phyloP scores from a whole-genome alignment of 2,888 invertebrate species.

The Luffia ferchaultella region DNA sequence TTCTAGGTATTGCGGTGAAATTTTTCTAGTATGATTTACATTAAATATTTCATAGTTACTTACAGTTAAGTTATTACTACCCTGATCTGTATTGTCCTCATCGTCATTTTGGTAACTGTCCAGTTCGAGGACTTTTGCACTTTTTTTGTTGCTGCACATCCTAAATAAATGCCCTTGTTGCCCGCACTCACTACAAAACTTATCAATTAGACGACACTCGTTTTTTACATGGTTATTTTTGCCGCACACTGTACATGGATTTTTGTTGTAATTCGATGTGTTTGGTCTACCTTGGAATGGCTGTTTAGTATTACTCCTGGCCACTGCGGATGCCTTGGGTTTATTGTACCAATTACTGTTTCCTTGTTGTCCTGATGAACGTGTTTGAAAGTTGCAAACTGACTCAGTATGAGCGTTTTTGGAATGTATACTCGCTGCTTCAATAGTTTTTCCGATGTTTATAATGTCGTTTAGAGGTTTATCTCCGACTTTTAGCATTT shows the following conservation, averaged over 20 bases:
- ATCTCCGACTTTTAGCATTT: conserved; percentile 6
- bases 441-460: neutral
- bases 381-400: neutral
- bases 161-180: conserved; percentile 4
- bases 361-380: neutral
- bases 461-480: neutral
- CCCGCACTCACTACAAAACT: conserved; percentile 12
- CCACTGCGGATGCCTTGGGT: neutral
- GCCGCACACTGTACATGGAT: too few species aligned
- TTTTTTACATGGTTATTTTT: too few species aligned
- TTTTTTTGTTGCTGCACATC: conserved; percentile 6
- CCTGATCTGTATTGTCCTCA: conserved; percentile 5
- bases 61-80: neutral
- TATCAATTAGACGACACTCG: conserved; percentile 7
- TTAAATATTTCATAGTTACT: conserved; percentile 3
- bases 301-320: too few species aligned
- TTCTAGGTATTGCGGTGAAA: conserved; percentile 4
- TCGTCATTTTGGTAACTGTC: too few species aligned
- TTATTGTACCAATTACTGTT: neutral
- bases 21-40: conserved; percentile 1
- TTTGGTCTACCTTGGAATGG: too few species aligned
- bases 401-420: neutral
- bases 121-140: too few species aligned
- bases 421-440: neutral
- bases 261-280: conserved; percentile 3